Conservation (phyloP, 23 tunicate species). For the Styela clava region DNA sequence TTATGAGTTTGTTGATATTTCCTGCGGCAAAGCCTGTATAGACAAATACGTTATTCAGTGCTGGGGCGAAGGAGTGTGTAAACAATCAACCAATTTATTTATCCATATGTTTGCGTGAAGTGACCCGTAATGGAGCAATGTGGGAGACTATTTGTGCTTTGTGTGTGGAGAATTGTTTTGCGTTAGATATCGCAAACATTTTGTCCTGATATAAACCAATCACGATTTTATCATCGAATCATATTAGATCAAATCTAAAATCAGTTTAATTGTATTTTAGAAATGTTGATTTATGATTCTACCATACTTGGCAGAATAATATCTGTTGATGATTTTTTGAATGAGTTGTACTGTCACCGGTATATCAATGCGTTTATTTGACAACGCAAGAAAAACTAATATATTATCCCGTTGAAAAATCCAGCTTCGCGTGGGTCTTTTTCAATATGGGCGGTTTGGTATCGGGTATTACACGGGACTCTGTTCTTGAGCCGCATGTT, state of each 20-base stretch:
- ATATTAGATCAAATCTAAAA: not conserved
- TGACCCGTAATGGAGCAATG: not conserved
- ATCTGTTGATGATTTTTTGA: not conserved
- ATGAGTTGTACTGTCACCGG: not conserved
- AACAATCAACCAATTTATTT: not conserved
- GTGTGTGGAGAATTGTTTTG: not conserved
- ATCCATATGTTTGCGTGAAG: not conserved
- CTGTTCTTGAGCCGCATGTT: not conserved
- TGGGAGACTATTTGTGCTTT: not conserved
- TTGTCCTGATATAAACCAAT: not conserved
- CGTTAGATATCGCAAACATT: not conserved
- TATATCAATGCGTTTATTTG: not conserved
- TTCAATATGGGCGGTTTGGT: not conserved
- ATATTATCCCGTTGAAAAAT: not conserved
- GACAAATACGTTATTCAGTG: not conserved
- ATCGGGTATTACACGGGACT: not conserved
- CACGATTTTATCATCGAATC: not conserved
- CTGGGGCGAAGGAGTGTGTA: not conserved
- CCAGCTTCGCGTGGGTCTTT: not conserved
- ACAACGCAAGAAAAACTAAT: not conserved
- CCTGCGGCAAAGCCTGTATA: not conserved
- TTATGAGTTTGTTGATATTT: not conserved
- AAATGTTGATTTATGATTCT: too few species aligned
- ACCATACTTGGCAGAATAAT: too few species aligned
- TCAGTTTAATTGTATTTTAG: too few species aligned